Evolutionary conservation across 2,797 vertebrate genomes (phyloP), one percentile per base, ranked within the genome.

Genomic region (Malurus splendens): DNA sequence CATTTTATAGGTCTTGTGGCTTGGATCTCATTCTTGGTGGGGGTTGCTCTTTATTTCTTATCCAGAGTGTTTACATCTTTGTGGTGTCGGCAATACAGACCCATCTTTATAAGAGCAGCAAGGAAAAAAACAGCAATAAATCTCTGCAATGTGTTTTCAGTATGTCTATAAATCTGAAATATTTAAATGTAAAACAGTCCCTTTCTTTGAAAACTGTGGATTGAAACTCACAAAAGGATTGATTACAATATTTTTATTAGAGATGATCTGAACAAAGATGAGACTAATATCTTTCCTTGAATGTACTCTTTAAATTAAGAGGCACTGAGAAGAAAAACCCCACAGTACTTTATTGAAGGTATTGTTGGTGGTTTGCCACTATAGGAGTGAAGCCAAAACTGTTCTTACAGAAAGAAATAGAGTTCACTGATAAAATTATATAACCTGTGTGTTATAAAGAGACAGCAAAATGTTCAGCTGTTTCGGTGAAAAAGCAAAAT

Each of bases 91-190:
- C 93, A 88, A 61, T 65, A 89, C 64, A 92, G 92, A 79, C 66
- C 19, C 93, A 85, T 87, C 93, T 94, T 95, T 93, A 77, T 89
- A 92, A 85, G 57, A 89, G 71, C 48, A 90, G 50, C 45, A 84
- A 90, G 89, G 36, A 93, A 93, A 90, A 87, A 93, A 6, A 5
- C 36, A 85, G 84, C 90, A 93, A 59, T 94, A 92, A 94, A 90
- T 86, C 82, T 95, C 80, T 90, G 78, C 93, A 96, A 93, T 93
- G 85, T 96, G 87, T 95, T 92, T 86, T 91, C 92, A 87, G 94
- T 90, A 82, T 91, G 90, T 87, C 87, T 90, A 59, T 93, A 89
- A 92, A 94, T 83, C 67, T 70, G 77, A 90, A 93, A 86, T 86
- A 93, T 92, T 92, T 88, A 93, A 95, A 90, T 91, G 82, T 55